Evolutionary conservation across 2,888 invertebrate genomes (phyloP).

Genomic region (Lepas anatifera): DNA sequence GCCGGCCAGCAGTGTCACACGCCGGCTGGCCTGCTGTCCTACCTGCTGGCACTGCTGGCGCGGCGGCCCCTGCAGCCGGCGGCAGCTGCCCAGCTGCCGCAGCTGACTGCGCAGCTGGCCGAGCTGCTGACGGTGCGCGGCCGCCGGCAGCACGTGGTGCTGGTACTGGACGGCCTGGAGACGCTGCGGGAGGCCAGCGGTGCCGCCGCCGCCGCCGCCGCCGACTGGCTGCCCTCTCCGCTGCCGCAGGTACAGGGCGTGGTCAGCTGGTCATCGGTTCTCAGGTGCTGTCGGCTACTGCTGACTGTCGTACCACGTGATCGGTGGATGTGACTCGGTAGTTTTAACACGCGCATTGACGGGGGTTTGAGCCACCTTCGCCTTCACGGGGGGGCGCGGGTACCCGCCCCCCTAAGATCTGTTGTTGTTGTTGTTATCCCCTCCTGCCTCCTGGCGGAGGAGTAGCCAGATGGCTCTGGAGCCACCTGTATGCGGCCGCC

Average conservation of each 20-base stretch:
- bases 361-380: no score
- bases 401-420: no score
- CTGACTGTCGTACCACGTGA: no score
- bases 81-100: not conserved
- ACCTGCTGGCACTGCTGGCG: not conserved
- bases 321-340: no score
- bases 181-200: not conserved
- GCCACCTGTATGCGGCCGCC: no score
- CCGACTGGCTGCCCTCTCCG: not conserved
- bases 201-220: not conserved
- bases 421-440: no score
- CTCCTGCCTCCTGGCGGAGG: no score
- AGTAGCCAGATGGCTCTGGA: no score
- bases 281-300: no score
- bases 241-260: not conserved
- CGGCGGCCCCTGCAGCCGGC: not conserved
- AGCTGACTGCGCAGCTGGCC: not conserved
- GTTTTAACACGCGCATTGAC: no score
- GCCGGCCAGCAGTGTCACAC: not conserved
- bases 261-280: no score
- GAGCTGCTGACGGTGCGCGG: slow-evolving; percentile 6
- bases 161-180: not conserved
- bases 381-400: no score
- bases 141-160: slow-evolving; percentile 7
- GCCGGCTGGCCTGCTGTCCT: not conserved